Percentiles rank a stretch among this genome's conserved stretches.
phyloP scores from a whole-genome alignment of 2,113 vertebrate genomes.

The Opisthocomus hoazin region DNA sequence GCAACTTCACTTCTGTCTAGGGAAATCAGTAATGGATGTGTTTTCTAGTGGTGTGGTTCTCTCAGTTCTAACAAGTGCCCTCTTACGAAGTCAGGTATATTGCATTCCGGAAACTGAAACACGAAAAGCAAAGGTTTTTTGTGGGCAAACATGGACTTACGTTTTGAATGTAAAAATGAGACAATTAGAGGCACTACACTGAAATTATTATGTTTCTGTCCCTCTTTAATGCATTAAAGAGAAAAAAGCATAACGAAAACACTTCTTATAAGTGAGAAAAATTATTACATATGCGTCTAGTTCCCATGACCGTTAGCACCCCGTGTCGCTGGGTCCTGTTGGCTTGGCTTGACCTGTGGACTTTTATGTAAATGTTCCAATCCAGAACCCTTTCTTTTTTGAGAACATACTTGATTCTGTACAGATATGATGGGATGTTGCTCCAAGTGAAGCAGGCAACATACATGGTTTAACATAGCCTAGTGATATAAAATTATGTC shows the following conservation, averaged over 20 bases:
- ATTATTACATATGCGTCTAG: background rate
- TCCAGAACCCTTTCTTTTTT: background rate
- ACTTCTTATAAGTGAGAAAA: background rate
- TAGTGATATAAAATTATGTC: background rate
- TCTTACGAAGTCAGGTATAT: background rate
- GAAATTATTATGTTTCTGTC: background rate
- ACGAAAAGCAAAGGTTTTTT: background rate
- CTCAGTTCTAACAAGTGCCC: background rate
- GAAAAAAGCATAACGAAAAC: background rate
- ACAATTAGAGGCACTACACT: background rate
- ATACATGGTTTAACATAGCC: background rate
- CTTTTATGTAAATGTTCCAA: background rate
- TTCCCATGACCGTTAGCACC: background rate
- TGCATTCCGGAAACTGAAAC: background rate
- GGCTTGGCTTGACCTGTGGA: background rate
- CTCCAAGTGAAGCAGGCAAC: background rate
- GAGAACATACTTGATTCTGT: background rate
- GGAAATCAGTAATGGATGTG: background rate
- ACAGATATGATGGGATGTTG: background rate
- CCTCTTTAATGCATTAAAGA: background rate
- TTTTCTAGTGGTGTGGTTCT: background rate
- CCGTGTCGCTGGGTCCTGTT: background rate
- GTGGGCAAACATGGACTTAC: background rate
- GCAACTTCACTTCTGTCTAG: background rate
- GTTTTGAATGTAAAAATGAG: background rate